These are phyloP conservation scores for Sebastes vulpes DNA, from an alignment of 2,797 vertebrate genomes.

Conservation along the genomic window DNA sequence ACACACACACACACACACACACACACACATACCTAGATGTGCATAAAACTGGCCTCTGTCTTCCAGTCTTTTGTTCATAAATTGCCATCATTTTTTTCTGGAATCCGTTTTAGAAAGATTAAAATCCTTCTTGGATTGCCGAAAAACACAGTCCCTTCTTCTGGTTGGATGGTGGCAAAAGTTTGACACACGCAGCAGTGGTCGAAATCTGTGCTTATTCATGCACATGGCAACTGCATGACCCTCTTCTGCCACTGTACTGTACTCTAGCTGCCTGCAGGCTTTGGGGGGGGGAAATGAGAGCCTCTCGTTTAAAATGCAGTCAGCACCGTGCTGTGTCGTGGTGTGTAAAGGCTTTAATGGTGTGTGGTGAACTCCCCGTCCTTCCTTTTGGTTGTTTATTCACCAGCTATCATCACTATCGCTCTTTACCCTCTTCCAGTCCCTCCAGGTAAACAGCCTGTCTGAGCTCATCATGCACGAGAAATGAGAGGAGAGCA, in stretches of 20 bases:
- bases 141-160: background rate
- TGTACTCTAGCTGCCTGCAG: background rate
- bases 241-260: background rate
- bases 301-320: background rate
- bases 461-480: slow-evolving; percentile 44
- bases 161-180: background rate
- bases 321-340: background rate
- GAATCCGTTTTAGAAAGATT: background rate
- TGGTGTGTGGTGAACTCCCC: background rate
- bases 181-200: background rate
- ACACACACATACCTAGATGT: slow-evolving; percentile 7
- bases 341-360: slow-evolving; percentile 5
- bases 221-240: background rate
- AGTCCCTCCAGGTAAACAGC: slow-evolving; percentile 62
- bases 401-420: slow-evolving; percentile 52
- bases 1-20: slow-evolving; percentile 23
- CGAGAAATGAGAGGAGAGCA: slow-evolving; percentile 38
- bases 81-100: background rate
- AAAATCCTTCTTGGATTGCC: background rate
- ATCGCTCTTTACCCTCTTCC: slow-evolving; percentile 31
- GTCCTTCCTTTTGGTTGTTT: slow-evolving; percentile 53
- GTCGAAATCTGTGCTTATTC: slow-evolving; percentile 9
- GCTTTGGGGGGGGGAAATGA: background rate
- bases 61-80: slow-evolving; percentile 22
- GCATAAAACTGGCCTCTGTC: background rate